Base-by-base conservation (phyloP, 2,113 vertebrate genomes). In the Prochilodus magdalenae region DNA sequence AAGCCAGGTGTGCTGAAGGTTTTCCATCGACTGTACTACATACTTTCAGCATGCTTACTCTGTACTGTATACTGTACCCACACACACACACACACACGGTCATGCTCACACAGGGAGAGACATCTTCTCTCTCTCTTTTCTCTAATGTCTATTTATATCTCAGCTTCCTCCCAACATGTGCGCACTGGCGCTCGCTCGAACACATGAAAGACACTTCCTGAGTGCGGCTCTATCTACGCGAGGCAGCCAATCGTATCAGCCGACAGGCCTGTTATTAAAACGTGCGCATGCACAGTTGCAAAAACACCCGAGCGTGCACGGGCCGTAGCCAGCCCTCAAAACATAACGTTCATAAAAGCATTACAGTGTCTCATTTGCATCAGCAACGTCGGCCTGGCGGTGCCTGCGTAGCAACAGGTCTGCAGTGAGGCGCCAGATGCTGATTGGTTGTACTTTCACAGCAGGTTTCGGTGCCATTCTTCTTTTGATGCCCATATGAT, bases 121-220 rank as follows among this genome's bases (percentile, higher is more conserved):
- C 4, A 20, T 36, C 77, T 74, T 71, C 81, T 74, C 70, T 57
- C 8, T 55, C 63, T 75, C 15, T 60, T 36, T 82, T 82, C 82
- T 76, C 67, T 79, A 65, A 66, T 72, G 65, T 77, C 82, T 83
- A 83, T 83, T 83, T 83, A 80, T 77, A 80, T 36, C 36, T 33
- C 0, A 29, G 66, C 49, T 80, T 83, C 81, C 80, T 79, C 75
- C 71, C 20, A 24, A 74, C 53, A 63, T 84, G 85, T 74, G 14
- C 13, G 13, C 20, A 70, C 47, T n/a, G 47, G 57, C 20, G 55
- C 75, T 53, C 69, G 51, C 71, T 49, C 49, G 77, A 74, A 80
- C 16, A 57, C 29, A 53, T 62, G 44, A 63, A 47, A 70, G 14
- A 51, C 33, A 55, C 30, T 77, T 75, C 83, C 84, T 82, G 83